Evolutionary conservation across 2,797 vertebrate species (phyloP), one percentile per base, ranked within the genome.

Genomic region (Rhabdomys pumilio): DNA sequence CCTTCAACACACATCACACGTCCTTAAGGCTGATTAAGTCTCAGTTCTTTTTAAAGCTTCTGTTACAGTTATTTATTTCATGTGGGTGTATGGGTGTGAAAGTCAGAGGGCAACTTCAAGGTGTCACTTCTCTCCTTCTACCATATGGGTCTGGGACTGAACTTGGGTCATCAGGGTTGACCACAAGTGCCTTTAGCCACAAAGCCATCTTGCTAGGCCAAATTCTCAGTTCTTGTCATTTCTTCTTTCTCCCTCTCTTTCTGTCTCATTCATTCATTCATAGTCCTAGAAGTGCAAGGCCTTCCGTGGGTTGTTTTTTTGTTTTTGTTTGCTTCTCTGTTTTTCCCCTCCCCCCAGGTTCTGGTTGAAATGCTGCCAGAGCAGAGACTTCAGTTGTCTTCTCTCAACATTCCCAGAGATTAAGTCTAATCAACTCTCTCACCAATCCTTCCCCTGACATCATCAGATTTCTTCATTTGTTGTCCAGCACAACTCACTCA

Each of bases 391-490:
- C 3, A 65, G 67, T 86, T 75, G 94, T 53, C 88, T 79, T 81
- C 95, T 89, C n/a, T 77, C 80, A 76, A 47, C 41, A 50, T 20
- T 81, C 50, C n/a, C 11, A 38, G 92, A 13, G 29, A 31, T 80
- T 5, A 92, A 94, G 89, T 88, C 92, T 79, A 47, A 85, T 84
- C 83, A 50, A 69, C 91, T 94, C 61, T 53, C 44, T 50, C 15
- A 55, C 44, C 15, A 76, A 82, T 73, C 53, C n/a, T 93, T 89
- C 91, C 59, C 13, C 90, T 53, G 76, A 72, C 59, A 65, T 92
- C 89, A 91, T 92, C 90, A 76, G 65, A 89, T 95, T 96, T 96
- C 92, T 93, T 94, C 69, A 11, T 53, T 50, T 95, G n/a, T 84
- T 77, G 76, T 75, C 89, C 90, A 94, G 69, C 76, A 84, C 92